These are phyloP conservation scores for Jaculus jaculus DNA, from an alignment of 2,113 vertebrate species.

Conservation along the genomic window DNA sequence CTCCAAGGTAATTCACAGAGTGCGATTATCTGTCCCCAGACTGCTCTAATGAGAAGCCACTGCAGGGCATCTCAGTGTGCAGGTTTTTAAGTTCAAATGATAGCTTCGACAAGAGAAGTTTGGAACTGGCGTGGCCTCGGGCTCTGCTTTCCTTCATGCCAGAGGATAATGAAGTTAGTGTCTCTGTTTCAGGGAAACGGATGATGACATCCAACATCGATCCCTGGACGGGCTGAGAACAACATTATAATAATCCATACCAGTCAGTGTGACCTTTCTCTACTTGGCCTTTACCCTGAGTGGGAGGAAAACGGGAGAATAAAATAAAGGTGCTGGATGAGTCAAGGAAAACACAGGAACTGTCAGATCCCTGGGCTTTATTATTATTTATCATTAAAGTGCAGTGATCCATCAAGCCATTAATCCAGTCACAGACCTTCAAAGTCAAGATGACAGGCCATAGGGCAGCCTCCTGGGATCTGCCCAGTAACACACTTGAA, in stretches of 20 bases:
- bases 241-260: conserved; percentile 80
- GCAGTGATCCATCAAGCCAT: conserved; percentile 57
- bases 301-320: conserved; percentile 61
- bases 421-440: conserved; percentile 50
- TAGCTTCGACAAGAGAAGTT: conserved; percentile 11
- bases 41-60: not conserved
- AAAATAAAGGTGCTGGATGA: conserved; percentile 50
- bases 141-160: not conserved
- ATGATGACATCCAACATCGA: conserved; percentile 79
- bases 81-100: conserved; percentile 38
- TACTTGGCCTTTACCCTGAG: conserved; percentile 73
- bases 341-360: not conserved
- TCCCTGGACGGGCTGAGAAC: conserved; percentile 66
- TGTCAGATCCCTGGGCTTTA: conserved; percentile 59
- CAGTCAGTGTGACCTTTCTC: conserved; percentile 78
- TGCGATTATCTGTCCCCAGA: not conserved
- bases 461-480: not conserved
- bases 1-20: rapidly evolving
- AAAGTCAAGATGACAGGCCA: not conserved
- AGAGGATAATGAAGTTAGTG: conserved; percentile 73
- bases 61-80: not conserved
- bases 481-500: not conserved
- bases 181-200: conserved; percentile 74
- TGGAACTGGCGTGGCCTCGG: not conserved
- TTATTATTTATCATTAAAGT: conserved; percentile 70